Base-by-base conservation (phyloP, 2,888 invertebrate genomes). In the Maniola hyperantus region DNA sequence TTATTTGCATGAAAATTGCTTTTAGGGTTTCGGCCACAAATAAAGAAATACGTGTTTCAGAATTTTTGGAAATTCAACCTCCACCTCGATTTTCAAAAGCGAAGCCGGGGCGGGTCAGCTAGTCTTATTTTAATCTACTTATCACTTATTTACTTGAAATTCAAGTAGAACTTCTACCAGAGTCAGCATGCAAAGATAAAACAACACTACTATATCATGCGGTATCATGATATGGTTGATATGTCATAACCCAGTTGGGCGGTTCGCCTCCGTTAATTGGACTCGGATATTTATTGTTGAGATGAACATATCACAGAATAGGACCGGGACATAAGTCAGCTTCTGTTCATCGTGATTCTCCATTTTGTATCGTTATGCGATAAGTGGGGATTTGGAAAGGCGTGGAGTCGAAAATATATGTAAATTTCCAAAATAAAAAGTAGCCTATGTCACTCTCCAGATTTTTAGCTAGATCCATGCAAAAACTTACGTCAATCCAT, bases 351-450 rank as follows among this genome's bases (percentile, higher is more conserved):
- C 87, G 87, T 84, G 88, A 84, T 88, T 80, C 85, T 88, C 88
- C 89, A 91, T 91, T 91, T 91, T 90, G 91, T 91, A 90, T 89
- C 85, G 84, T 83, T 81, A 84, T 82, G 83, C 85, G 91, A 91
- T 91, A 90, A 90, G 83, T 87, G 84, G 83, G 74, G 79, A 72
- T 70, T 66, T 5, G 66, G 66, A 53, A 68, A 57, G 39, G 67
- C 5, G 48, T 84, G 73, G 85, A 86, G 84, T 68, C 10, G 83
- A 34, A 33, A 54, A 5, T 26, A 6, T 11, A 44, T 20, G 18
- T 20, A 8, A 46, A 46, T 46, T 46, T 46, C n/a, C n/a, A n/a
- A n/a, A n/a, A n/a, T n/a, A n/a, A n/a, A n/a, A n/a, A n/a, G n/a
- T n/a, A n/a, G n/a, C n/a, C n/a, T n/a, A n/a, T n/a, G n/a, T n/a